Percentiles rank a stretch among this genome's conserved stretches.
phyloP scores from a whole-genome alignment of 2,888 invertebrate genomes.

The Spilarctia lutea region DNA sequence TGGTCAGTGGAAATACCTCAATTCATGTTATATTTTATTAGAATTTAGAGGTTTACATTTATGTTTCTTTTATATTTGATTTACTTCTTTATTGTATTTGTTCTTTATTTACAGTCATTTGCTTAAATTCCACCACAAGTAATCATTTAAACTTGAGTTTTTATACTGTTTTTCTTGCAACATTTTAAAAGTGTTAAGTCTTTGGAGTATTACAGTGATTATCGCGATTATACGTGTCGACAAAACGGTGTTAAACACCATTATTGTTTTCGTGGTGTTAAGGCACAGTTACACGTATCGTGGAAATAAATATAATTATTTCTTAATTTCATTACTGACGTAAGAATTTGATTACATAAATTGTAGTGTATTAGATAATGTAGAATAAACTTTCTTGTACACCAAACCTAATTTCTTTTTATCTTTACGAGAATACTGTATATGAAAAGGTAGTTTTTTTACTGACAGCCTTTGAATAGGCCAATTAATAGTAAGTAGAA shows the following conservation, averaged over 20 bases:
- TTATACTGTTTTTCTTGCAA: slow-evolving; percentile 20
- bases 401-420: neutral
- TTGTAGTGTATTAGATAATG: neutral
- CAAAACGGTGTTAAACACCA: slow-evolving; percentile 36
- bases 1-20: slow-evolving; percentile 52
- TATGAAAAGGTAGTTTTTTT: too few species aligned
- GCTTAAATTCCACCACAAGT: slow-evolving; percentile 19
- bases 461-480: too few species aligned
- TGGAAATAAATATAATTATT: neutral
- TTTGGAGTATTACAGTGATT: slow-evolving; percentile 35
- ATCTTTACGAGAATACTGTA: neutral
- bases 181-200: slow-evolving; percentile 40
- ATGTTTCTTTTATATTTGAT: slow-evolving; percentile 40
- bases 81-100: slow-evolving; percentile 45
- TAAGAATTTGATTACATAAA: neutral
- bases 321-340: neutral
- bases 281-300: slow-evolving; percentile 26
- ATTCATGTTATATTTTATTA: slow-evolving; percentile 44
- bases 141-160: slow-evolving; percentile 24
- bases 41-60: slow-evolving; percentile 42
- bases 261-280: slow-evolving; percentile 49
- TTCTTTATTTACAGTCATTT: slow-evolving; percentile 32
- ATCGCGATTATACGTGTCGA: slow-evolving; percentile 44
- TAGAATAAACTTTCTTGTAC: neutral
- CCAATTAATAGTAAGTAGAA: too few species aligned